Evolutionary conservation across 1,140 invertebrate genomes (phyloP), one percentile per base, ranked within the genome.

Genomic region (Drosophila truncata): DNA sequence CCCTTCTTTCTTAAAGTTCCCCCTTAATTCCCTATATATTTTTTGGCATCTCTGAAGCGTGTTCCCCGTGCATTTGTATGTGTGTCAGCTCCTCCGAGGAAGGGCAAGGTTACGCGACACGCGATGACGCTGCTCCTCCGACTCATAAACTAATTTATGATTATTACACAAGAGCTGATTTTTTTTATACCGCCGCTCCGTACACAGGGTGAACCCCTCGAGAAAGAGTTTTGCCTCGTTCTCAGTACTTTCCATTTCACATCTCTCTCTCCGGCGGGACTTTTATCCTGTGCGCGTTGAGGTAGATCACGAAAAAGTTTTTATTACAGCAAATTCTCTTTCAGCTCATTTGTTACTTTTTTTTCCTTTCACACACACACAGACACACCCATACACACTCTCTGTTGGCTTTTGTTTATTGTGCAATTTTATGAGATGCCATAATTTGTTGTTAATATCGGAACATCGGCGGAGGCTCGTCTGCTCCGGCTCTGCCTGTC

Each of bases 61-160:
- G n/a, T 66, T 47, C 62, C 10, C 29, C 29, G 44, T 47, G 58
- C 37, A 44, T 37, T 52, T 61, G 46, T 75, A 42, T 65, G 64
- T 70, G 67, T 50, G 47, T 18, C 2, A 71, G 60, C 23, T 37
- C 4, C 31, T 55, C 9, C 14, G 39, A 67, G 63, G 57, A 90
- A 90, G 85, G 81, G 82, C 85, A 90, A 90, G 85, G 85, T 90
- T 90, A 85, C 78, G 81, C 85, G 81, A 60, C 85, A 90, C 84
- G 84, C 84, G 80, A 82, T 72, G 78, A 66, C 65, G 72, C 62
- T 59, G 61, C 62, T 76, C 73, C 72, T 66, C 27, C 44, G 84
- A 82, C 86, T 90, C 83, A 87, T 91, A 88, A 91, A 91, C 88
- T 91, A 91, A 91, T 91, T 91, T 91, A 91, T 91, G 88, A 91